phyloP scores from a whole-genome alignment of 2,113 vertebrate genomes.

The Lamprologus speciosus region DNA sequence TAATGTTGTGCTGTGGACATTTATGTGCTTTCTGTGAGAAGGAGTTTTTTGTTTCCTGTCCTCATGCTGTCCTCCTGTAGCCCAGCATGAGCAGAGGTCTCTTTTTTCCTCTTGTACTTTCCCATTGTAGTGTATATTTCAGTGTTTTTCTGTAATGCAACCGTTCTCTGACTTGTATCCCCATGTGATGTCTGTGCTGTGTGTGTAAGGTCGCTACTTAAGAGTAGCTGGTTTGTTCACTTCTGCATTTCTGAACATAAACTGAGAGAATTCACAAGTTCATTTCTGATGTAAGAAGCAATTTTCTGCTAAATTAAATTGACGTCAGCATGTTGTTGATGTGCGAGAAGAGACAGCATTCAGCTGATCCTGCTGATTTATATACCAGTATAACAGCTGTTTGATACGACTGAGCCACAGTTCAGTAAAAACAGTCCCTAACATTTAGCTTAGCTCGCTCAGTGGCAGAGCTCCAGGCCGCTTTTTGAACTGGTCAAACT shows the following conservation, averaged over 20 bases:
- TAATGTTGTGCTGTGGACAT: too few relatives aligned
- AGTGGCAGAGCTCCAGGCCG: background rate
- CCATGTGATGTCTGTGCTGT: too few relatives aligned
- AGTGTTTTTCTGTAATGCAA: too few relatives aligned
- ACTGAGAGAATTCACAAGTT: background rate
- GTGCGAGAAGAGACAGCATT: background rate
- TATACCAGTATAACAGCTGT: background rate
- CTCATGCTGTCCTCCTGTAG: too few relatives aligned
- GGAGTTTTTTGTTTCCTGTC: too few relatives aligned
- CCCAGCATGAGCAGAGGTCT: too few relatives aligned
- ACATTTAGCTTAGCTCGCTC: background rate
- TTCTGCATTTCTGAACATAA: background rate
- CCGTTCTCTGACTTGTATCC: too few relatives aligned
- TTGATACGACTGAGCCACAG: background rate
- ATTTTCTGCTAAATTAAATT: background rate
- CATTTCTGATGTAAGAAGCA: background rate
- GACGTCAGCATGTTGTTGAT: background rate
- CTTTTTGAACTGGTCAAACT: background rate
- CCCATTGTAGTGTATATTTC: too few relatives aligned
- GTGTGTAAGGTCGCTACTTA: too few relatives aligned
- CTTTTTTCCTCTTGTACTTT: too few relatives aligned
- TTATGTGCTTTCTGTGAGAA: too few relatives aligned
- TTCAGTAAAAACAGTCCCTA: background rate
- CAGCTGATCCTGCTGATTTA: background rate
- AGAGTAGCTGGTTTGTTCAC: background rate